A percentile compares a stretch with the other conserved stretches of the same genome.
Conservation (phyloP, 2,113 vertebrate genomes). For the Prionailurus viverrinus region DNA sequence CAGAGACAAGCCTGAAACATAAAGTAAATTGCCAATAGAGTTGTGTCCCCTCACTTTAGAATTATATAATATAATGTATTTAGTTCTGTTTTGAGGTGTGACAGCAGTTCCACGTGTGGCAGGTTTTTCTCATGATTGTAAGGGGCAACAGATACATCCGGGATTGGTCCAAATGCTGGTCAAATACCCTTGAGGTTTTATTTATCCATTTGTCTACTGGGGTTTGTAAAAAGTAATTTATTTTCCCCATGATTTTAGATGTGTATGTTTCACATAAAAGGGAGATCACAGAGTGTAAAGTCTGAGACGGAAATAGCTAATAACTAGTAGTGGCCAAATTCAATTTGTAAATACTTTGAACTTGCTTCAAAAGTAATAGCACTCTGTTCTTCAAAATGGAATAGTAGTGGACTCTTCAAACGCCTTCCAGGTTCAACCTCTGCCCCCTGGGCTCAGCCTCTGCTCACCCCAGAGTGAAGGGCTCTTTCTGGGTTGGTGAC, state of each 20-base stretch:
- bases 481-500: background rate
- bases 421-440: background rate
- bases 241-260: conserved; percentile 10
- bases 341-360: background rate
- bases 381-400: too few relatives aligned
- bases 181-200: background rate
- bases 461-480: background rate
- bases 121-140: background rate
- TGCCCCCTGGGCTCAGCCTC: background rate
- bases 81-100: background rate
- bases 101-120: background rate
- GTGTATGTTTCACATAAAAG: background rate
- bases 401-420: too few relatives aligned
- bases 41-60: too few relatives aligned
- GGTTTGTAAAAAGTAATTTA: background rate
- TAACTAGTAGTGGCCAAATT: background rate
- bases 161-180: background rate
- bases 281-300: background rate
- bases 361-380: background rate
- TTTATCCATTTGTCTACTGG: background rate
- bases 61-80: background rate
- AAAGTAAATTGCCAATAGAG: background rate
- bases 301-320: background rate
- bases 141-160: background rate
- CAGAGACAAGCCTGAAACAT: background rate